A percentile compares a stretch with the other conserved stretches of the same genome.
Conservation (phyloP, 30 jellyfish, hydroid and myxozoan genomes). For the Phacellophora camtschatica region DNA sequence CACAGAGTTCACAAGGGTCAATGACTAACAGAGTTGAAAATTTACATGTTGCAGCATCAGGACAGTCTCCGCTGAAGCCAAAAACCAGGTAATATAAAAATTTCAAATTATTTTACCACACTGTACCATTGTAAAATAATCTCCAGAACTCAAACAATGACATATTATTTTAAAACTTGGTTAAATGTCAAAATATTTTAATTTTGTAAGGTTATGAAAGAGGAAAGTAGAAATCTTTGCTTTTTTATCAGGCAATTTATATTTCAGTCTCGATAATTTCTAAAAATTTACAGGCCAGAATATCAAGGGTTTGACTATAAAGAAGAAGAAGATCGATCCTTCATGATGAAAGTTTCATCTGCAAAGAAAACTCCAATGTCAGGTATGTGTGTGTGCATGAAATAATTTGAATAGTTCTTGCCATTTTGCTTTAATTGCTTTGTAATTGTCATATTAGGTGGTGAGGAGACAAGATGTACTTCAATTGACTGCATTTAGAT, state of each 20-base stretch:
- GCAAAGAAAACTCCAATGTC: conserved; percentile 76
- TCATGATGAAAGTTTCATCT: conserved; percentile 16
- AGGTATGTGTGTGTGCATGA: background rate
- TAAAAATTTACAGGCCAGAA: conserved; percentile 14
- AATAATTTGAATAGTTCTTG: background rate
- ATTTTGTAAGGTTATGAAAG: too few relatives aligned
- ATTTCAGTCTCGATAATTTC: too few relatives aligned
- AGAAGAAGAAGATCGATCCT: conserved; percentile 62
- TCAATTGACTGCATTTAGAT: background rate
- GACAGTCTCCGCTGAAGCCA: conserved; percentile 23
- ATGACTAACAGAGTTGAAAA: conserved; percentile 28
- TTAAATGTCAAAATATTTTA: too few relatives aligned
- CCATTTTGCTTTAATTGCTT: too few relatives aligned
- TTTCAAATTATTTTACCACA: too few relatives aligned
- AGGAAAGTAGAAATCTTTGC: too few relatives aligned
- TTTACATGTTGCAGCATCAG: conserved; percentile 19
- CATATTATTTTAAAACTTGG: too few relatives aligned
- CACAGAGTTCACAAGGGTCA: conserved; percentile 42
- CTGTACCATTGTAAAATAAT: too few relatives aligned
- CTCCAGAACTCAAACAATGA: too few relatives aligned
- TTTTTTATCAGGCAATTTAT: too few relatives aligned
- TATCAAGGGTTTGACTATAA: conserved; percentile 68
- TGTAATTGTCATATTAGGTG: too few relatives aligned
- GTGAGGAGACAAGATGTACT: background rate
- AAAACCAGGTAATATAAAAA: conserved; percentile 28